A percentile compares a stretch with the other conserved stretches of the same genome.
These are phyloP conservation scores for Calosoma granatense DNA, from an alignment of 1,140 invertebrate species.

Conservation along the genomic window DNA sequence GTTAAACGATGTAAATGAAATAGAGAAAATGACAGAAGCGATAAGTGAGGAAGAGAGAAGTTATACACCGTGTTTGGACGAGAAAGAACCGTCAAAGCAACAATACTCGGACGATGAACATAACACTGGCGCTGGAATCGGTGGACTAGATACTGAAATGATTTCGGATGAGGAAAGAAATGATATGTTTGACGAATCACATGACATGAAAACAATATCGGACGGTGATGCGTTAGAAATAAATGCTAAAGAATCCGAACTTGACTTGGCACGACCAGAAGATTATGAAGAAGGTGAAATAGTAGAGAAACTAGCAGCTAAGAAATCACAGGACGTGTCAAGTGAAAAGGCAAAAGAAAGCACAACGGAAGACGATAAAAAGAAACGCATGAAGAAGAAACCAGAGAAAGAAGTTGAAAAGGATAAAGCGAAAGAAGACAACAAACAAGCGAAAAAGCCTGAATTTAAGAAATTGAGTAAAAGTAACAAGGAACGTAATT, in stretches of 20 bases:
- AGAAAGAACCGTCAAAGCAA: slow-evolving; percentile 38
- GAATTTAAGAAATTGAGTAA: slow-evolving; percentile 75
- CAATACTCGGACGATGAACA: slow-evolving; percentile 13
- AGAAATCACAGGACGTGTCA: slow-evolving; percentile 22
- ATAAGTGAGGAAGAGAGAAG: slow-evolving; percentile 51
- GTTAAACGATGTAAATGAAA: slow-evolving; percentile 16
- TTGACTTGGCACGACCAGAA: slow-evolving; percentile 30
- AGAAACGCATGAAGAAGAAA: slow-evolving; percentile 32
- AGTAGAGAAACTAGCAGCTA: slow-evolving; percentile 39
- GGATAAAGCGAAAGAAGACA: slow-evolving; percentile 32
- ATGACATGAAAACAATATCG: slow-evolving; percentile 32
- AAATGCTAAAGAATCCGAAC: slow-evolving; percentile 32
- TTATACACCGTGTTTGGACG: slow-evolving; percentile 55
- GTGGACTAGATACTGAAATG: slow-evolving; percentile 57
- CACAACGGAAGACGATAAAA: slow-evolving; percentile 31
- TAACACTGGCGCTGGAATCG: slow-evolving; percentile 27
- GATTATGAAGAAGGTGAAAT: slow-evolving; percentile 44
- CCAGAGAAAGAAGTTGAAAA: slow-evolving; percentile 25
- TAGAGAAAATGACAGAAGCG: slow-evolving; percentile 46
- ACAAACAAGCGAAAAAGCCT: slow-evolving; percentile 35
- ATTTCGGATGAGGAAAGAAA: slow-evolving; percentile 57
- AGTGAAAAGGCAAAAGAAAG: slow-evolving; percentile 36
- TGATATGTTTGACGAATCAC: slow-evolving; percentile 44
- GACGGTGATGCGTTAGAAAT: slow-evolving; percentile 33
- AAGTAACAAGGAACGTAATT: slow-evolving; percentile 69